Evolutionary conservation across 2,888 invertebrate genomes (phyloP).

Genomic region (Polydrusus pterygomalis): DNA sequence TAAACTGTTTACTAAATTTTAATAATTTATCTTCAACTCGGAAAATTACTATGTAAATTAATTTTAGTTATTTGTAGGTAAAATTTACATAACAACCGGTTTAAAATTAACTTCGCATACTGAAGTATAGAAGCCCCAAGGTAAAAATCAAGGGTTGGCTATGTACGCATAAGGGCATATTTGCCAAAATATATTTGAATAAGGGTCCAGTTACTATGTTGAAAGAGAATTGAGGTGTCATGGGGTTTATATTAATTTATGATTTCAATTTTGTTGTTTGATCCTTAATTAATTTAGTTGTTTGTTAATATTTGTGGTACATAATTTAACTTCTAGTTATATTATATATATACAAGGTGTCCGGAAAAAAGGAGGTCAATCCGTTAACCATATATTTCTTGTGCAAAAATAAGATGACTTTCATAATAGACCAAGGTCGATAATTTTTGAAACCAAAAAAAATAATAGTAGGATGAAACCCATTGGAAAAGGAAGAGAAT

Average conservation of each 20-base stretch:
- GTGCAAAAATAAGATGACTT: too few species aligned
- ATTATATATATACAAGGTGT: too few species aligned
- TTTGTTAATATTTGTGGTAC: too few species aligned
- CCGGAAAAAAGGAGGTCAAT: too few species aligned
- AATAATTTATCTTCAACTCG: conserved; percentile 10
- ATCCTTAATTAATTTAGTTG: conserved; percentile 14
- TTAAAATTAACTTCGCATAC: conserved; percentile 25
- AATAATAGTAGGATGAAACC: too few species aligned
- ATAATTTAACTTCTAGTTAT: too few species aligned
- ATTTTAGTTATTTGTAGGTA: conserved; percentile 23
- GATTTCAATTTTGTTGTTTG: conserved; percentile 22
- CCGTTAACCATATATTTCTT: too few species aligned
- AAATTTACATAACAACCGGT: conserved; percentile 32
- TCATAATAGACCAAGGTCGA: too few species aligned
- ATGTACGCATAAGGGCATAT: conserved; percentile 24
- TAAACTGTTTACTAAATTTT: conserved; percentile 26
- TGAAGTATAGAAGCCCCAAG: conserved; percentile 18
- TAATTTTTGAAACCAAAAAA: too few species aligned
- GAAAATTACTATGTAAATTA: conserved; percentile 28
- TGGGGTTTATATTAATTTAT: conserved; percentile 17
- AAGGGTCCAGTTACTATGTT: conserved; percentile 23
- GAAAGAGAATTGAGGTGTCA: neutral
- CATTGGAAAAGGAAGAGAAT: too few species aligned
- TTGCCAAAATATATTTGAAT: conserved; percentile 27
- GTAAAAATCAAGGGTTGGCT: conserved; percentile 24